Percentiles rank a stretch among this genome's conserved stretches.
Conservation (phyloP, 2,888 invertebrate genomes). For the Chalcosyrphus nemorum region DNA sequence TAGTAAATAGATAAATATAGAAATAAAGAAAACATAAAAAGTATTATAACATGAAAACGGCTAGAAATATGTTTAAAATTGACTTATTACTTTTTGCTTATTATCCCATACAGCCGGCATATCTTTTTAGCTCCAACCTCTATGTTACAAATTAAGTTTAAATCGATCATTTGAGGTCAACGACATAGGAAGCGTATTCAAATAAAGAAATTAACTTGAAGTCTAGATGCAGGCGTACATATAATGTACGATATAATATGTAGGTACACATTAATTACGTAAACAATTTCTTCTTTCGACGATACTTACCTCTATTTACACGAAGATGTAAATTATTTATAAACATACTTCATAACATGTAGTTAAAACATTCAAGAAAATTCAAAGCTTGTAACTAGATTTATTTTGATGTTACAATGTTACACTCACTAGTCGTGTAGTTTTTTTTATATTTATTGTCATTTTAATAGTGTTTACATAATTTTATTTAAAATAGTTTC, state of each 20-base stretch:
- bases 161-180: background rate
- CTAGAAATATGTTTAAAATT: too few relatives aligned
- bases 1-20: too few relatives aligned
- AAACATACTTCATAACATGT: background rate
- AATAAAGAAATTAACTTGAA: too few relatives aligned
- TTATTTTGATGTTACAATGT: background rate
- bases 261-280: background rate
- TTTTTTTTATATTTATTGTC: conserved; percentile 37
- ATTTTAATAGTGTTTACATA: conserved; percentile 5
- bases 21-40: too few relatives aligned
- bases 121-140: too few relatives aligned
- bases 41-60: too few relatives aligned
- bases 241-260: background rate
- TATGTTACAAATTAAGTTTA: too few relatives aligned
- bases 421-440: background rate
- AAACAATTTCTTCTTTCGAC: background rate
- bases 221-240: too few relatives aligned
- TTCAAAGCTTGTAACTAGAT: background rate
- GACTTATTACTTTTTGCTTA: too few relatives aligned
- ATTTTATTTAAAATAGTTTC: background rate
- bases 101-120: too few relatives aligned
- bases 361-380: background rate
- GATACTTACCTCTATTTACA: background rate
- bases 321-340: background rate
- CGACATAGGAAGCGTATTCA: background rate